phyloP scores from a whole-genome alignment of 2,113 vertebrate species.

The Ciconia stormi region DNA sequence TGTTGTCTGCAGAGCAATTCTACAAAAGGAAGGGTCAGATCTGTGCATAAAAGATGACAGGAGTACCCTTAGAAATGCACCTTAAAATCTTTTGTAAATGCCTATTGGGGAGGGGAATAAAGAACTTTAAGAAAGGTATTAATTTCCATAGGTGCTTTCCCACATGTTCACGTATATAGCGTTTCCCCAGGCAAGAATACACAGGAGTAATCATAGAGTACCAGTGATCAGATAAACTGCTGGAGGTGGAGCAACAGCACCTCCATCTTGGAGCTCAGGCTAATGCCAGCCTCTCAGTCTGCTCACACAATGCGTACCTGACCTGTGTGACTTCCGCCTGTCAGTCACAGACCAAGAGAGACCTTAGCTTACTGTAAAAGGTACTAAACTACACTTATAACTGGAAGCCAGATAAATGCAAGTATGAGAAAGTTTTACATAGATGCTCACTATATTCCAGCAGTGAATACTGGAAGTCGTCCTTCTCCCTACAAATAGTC shows the following conservation, averaged over 20 bases:
- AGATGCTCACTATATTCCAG: neutral
- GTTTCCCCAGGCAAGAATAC: neutral
- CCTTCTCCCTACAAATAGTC: neutral
- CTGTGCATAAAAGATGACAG: neutral
- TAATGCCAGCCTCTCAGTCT: neutral
- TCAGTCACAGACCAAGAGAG: neutral
- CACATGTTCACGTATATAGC: fast-evolving
- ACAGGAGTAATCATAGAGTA: neutral
- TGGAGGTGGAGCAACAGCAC: neutral
- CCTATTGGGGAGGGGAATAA: neutral
- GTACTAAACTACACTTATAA: neutral
- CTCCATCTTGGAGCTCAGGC: neutral
- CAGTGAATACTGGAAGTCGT: neutral
- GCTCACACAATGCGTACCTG: neutral
- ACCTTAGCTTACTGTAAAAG: neutral
- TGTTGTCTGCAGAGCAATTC: neutral
- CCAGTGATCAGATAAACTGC: neutral
- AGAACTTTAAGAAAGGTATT: neutral
- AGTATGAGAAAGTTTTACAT: neutral
- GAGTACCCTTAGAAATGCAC: neutral
- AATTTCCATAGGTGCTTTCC: neutral
- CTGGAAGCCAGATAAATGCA: neutral
- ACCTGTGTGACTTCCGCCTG: neutral
- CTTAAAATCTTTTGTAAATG: neutral
- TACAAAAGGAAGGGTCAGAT: neutral